phyloP scores from a whole-genome alignment of 1,140 invertebrate genomes.

The Stratiolaelaps scimitus region DNA sequence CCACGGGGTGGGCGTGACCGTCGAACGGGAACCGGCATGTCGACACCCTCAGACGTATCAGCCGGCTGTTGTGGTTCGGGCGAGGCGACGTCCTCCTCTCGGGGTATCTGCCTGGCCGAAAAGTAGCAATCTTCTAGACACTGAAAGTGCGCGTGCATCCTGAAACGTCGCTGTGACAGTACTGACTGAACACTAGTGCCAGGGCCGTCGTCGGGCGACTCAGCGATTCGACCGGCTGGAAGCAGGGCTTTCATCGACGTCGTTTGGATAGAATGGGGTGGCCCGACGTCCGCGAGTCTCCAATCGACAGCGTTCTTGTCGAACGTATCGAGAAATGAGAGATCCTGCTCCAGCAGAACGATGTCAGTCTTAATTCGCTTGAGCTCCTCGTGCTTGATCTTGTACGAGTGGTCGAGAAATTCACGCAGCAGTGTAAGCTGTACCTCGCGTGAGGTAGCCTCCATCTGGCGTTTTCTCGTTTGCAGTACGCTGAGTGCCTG shows the following conservation, averaged over 20 bases:
- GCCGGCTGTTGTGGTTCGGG: constrained; percentile 30
- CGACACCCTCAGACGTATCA: constrained; percentile 36
- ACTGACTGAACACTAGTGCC: constrained; percentile 39
- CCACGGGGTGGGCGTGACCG: constrained; percentile 42
- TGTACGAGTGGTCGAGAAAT: constrained; percentile 18
- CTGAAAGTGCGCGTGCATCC: constrained; percentile 74
- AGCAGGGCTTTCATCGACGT: constrained; percentile 9
- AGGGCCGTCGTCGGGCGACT: constrained; percentile 24
- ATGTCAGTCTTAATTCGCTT: constrained; percentile 12
- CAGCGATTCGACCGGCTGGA: constrained; percentile 16
- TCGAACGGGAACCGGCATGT: constrained; percentile 36
- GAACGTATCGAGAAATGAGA: constrained; percentile 38
- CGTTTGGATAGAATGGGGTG: not conserved
- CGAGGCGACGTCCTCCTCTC: constrained; percentile 51
- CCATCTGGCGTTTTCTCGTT: constrained; percentile 61
- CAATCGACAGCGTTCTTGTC: constrained; percentile 34
- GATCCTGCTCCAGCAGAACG: constrained; percentile 29
- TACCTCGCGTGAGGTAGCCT: constrained; percentile 54
- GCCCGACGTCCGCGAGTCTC: constrained; percentile 20
- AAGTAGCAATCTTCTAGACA: constrained; percentile 81
- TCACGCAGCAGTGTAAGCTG: not conserved
- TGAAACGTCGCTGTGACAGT: constrained; percentile 53
- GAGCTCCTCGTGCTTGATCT: constrained; percentile 6
- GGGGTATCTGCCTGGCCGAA: constrained; percentile 45
- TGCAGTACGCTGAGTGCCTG: constrained; percentile 64